These are phyloP conservation scores for Emydocephalus ijimae DNA, from an alignment of 2,113 vertebrate genomes.

Conservation along the genomic window DNA sequence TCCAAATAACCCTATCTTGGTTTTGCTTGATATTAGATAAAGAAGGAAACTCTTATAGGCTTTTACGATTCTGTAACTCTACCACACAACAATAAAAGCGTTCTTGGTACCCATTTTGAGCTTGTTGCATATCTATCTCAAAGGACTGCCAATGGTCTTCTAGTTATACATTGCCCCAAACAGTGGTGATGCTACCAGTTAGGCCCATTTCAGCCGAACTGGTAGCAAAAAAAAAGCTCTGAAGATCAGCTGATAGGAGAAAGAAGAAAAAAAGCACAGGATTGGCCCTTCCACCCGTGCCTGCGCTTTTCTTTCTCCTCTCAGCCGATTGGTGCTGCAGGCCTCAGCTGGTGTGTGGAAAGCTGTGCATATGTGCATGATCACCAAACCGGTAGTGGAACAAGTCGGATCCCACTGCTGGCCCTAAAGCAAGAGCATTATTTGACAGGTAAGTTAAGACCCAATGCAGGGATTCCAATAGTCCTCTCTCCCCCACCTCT, in stretches of 20 bases:
- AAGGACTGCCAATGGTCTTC: neutral
- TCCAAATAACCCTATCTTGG: neutral
- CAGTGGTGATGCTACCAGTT: too few relatives aligned
- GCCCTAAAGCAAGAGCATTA: neutral
- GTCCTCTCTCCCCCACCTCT: neutral
- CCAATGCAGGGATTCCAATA: neutral
- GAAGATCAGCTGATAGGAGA: too few relatives aligned
- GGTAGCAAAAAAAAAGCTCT: too few relatives aligned
- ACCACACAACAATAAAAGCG: neutral
- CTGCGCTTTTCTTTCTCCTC: too few relatives aligned
- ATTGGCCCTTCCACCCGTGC: too few relatives aligned
- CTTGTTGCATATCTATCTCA: neutral
- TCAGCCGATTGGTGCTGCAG: too few relatives aligned
- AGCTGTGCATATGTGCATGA: too few relatives aligned
- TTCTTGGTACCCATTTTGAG: neutral
- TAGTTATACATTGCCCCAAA: neutral
- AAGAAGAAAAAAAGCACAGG: too few relatives aligned
- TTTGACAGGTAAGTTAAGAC: neutral
- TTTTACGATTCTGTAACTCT: neutral
- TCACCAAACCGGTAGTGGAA: too few relatives aligned
- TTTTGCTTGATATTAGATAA: neutral
- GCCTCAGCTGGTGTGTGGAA: too few relatives aligned
- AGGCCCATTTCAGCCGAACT: too few relatives aligned
- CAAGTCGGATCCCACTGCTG: too few relatives aligned
- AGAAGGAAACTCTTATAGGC: neutral